Conservation (phyloP, 2,888 invertebrate genomes). For the Orthonevra nobilis region DNA sequence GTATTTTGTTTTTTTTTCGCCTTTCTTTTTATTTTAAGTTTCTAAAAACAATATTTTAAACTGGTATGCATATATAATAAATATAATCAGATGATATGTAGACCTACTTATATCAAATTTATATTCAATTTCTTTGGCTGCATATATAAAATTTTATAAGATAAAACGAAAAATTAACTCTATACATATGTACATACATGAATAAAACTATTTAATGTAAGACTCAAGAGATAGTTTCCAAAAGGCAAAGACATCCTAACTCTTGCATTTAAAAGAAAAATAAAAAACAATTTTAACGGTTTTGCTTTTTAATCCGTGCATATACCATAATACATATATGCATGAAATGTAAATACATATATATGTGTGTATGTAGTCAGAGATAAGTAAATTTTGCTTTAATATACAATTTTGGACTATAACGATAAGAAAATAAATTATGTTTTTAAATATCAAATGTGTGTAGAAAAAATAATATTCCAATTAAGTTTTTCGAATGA, state of each 20-base stretch:
- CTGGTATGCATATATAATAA: slow-evolving; percentile 19
- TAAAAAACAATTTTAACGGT: no score
- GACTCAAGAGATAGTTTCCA: slow-evolving; percentile 2
- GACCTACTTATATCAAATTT: slow-evolving; percentile 11
- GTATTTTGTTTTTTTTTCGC: slow-evolving; percentile 21
- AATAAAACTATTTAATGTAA: slow-evolving; percentile 1
- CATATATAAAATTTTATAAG: slow-evolving; percentile 20
- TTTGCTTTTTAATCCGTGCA: no score
- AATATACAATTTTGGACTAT: no score
- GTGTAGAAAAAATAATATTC: no score
- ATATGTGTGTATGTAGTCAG: no score
- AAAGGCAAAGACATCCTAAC: not conserved
- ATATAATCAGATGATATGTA: slow-evolving; percentile 40
- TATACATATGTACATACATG: slow-evolving; percentile 30
- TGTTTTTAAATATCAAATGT: no score
- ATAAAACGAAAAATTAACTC: not conserved
- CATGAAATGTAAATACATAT: no score
- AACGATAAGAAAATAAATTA: no score
- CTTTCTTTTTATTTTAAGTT: not conserved
- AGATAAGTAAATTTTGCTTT: no score
- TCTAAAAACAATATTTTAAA: slow-evolving; percentile 35
- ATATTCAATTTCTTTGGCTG: slow-evolving; percentile 37
- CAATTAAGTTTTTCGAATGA: no score
- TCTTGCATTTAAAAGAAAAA: not conserved
- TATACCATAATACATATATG: no score